Evolutionary conservation across 1,140 invertebrate genomes (phyloP), one percentile per base, ranked within the genome.

Genomic region (Ceratoteleas bidentatus): DNA sequence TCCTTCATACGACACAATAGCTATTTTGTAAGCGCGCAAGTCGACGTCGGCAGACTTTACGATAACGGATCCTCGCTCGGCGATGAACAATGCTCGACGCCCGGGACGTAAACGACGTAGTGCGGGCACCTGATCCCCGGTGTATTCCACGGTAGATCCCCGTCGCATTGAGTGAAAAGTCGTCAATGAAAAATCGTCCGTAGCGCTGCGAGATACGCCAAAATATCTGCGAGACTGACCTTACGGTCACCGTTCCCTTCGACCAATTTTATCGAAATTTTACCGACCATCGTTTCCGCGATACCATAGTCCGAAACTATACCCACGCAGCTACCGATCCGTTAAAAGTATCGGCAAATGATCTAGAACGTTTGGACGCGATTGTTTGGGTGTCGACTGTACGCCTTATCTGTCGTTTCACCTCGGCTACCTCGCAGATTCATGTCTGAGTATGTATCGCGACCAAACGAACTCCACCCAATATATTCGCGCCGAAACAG

Each of bases 111-210:
- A 78, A 69, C 75, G 74, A 72, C 72, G 75, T 83, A 78, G 69
- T 62, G 57, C 64, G 69, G 69, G 80, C 80, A 82, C 80, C 80
- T 82, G 80, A 82, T 82, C 73, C 79, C 74, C 40, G 61, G 73
- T 66, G 79, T 75, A 81, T 81, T 56, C 62, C n/a, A n/a, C n/a
- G n/a, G n/a, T n/a, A n/a, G n/a, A n/a, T n/a, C n/a, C n/a, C n/a
- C 62, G 15, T 52, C 62, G 69, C 74, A 77, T 78, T 74, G 62
- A 84, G 73, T 80, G 79, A 81, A 83, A 85, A 83, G 81, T 83
- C 77, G 77, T 81, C 70, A 62, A 74, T 84, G 81, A 82, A 84
- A 82, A 77, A 79, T 77, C 76, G 78, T 82, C 79, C 60, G 61
- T 68, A 73, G 70, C 65, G 53, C 60, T 72, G 72, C 73, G 62